phyloP scores from a whole-genome alignment of 2,113 vertebrate species.

The Neomonachus schauinslandi region DNA sequence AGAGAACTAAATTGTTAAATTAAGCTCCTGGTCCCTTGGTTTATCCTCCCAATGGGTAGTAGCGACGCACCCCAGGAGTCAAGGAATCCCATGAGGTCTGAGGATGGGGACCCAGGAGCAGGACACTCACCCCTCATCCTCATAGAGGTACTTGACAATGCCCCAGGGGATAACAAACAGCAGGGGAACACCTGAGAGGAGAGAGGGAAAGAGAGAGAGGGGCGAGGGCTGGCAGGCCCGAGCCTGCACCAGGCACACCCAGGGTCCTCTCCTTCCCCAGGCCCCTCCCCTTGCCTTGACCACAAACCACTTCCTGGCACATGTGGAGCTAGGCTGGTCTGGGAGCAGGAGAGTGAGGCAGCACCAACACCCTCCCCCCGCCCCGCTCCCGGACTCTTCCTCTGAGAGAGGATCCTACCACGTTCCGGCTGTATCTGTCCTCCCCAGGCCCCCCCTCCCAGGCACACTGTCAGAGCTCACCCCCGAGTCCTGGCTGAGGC shows the following conservation, averaged over 20 bases:
- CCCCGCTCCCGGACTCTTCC: not conserved
- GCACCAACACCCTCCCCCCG: too few species aligned
- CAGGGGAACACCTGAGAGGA: conserved; percentile 89
- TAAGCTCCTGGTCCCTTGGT: not conserved
- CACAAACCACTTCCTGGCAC: not conserved
- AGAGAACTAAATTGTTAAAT: not conserved
- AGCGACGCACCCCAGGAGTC: not conserved
- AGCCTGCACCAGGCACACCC: not conserved
- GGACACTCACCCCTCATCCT: conserved; percentile 91
- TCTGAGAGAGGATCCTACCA: not conserved
- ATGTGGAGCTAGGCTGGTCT: too few species aligned
- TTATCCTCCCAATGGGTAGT: not conserved
- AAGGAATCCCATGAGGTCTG: conserved; percentile 16
- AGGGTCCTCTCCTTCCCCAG: not conserved
- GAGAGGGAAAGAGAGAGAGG: conserved; percentile 74
- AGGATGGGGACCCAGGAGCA: conserved; percentile 48
- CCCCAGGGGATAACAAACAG: conserved; percentile 93
- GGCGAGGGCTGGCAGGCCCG: conserved; percentile 58
- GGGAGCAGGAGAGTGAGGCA: not conserved
- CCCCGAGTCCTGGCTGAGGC: not conserved
- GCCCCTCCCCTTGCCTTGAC: not conserved
- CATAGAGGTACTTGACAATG: conserved; percentile 92
- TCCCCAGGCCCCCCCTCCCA: not conserved
- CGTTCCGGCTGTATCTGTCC: rapidly evolving
- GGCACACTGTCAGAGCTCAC: not conserved